These are phyloP conservation scores for Philereme transversata DNA, from an alignment of 2,888 invertebrate genomes.

Conservation along the genomic window DNA sequence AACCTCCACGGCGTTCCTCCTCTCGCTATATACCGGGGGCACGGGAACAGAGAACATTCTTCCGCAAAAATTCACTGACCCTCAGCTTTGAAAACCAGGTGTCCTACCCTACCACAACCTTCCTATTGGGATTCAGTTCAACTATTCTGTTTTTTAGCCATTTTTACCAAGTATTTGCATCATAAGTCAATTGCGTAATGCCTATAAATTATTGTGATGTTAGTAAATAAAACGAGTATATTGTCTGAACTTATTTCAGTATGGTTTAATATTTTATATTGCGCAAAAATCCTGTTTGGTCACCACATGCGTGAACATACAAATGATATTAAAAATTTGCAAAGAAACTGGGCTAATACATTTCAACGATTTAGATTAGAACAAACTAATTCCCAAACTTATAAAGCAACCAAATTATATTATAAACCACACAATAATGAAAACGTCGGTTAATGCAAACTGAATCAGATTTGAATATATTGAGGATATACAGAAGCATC, in stretches of 20 bases:
- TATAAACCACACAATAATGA: conserved; percentile 16
- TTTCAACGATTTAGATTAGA: conserved; percentile 36
- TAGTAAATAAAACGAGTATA: conserved; percentile 44
- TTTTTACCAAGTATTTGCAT: no score
- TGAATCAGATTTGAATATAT: conserved; percentile 2
- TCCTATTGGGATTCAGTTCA: no score
- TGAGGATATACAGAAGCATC: conserved; percentile 7
- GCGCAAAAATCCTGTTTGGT: conserved; percentile 74
- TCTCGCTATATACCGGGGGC: no score
- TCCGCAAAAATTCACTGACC: no score
- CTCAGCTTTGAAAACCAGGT: no score
- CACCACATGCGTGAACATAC: conserved; percentile 70
- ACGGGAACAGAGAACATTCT: no score
- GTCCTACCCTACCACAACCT: no score
- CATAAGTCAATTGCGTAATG: no score
- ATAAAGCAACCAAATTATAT: conserved; percentile 9
- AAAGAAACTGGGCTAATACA: conserved; percentile 55
- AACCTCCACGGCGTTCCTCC: no score
- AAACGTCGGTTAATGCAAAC: conserved; percentile 3
- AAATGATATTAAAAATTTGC: conserved; percentile 67
- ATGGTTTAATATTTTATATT: conserved; percentile 67
- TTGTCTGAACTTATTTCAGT: conserved; percentile 68
- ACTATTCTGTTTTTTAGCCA: no score
- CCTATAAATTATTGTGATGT: conserved; percentile 10
- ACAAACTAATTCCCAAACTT: conserved; percentile 15